Base-by-base conservation (phyloP, 2,113 vertebrate genomes). In the Notechis scutatus region DNA sequence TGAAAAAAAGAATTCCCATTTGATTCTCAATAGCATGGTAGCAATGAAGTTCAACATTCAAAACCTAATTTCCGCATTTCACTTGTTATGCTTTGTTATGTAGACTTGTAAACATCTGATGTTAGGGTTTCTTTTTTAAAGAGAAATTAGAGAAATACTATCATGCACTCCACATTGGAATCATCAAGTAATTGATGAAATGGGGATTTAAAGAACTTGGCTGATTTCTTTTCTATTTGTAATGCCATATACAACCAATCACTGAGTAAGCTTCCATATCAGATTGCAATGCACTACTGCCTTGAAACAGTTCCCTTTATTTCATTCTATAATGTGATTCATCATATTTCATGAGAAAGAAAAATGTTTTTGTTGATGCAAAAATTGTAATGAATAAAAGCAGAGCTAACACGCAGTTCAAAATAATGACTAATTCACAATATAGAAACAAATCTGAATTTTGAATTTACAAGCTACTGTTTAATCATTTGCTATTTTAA, bases 401-500 rank as follows among this genome's bases (percentile, higher is more conserved):
- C 34, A 87, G 5, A 92, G 45, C 45, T 52, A 91, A 61, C 34
- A 87, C 64, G 29, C 20, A 50, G 56, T 87, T 61, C 55, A 61
- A 89, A 92, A 90, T 39, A 89, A 29, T 55, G 52, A 85, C 61
- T 87, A 88, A 81, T 89, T 45, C 64, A 90, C 69, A 85, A n/a
- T 90, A 24, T 34, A 89, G 54, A 85, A 87, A 57, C 42, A 89
- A 57, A 85, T 90, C 18, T 92, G 26, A 88, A 88, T 55, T 56
- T 57, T 57, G 54, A 89, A 85, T 90, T 89, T 89, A 89, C 39
- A 11, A 92, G 26, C 39, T 39, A 92, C 39, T 81, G 18, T 81
- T 88, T 87, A 42, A 20, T 74, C 59, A 29, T 89, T 64, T 92
- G 57, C 85, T 92, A 88, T 92, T 92, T 92, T 92, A 89, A 89